These are phyloP conservation scores for Natrix natrix DNA, from an alignment of 2,797 vertebrate species.

Conservation along the genomic window DNA sequence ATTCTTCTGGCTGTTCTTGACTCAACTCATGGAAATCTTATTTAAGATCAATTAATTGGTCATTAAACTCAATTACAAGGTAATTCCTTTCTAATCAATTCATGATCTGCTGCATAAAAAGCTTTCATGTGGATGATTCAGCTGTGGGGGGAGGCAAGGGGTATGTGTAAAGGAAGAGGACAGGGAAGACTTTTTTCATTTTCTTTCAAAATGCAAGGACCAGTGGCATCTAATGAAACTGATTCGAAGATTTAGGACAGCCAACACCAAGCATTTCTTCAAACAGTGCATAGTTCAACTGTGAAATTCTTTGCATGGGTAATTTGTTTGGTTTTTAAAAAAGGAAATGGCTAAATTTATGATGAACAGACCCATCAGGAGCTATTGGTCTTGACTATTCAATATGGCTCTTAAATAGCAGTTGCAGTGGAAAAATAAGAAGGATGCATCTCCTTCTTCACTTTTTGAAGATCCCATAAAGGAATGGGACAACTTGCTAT, in stretches of 20 bases:
- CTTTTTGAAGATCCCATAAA: too few relatives aligned
- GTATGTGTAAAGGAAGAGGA: neutral
- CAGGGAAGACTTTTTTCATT: neutral
- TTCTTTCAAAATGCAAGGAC: neutral
- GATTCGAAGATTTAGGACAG: neutral
- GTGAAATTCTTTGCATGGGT: neutral
- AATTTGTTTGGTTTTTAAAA: neutral
- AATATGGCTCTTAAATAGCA: neutral
- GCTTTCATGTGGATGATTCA: neutral
- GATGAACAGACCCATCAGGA: neutral
- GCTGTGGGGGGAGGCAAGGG: neutral
- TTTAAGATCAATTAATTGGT: neutral
- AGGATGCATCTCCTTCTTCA: neutral
- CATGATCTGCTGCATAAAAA: neutral
- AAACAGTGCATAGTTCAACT: neutral
- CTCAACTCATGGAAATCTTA: neutral
- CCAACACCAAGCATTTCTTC: neutral
- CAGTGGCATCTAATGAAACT: neutral
- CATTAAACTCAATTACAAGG: neutral
- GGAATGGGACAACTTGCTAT: too few relatives aligned
- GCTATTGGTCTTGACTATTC: neutral
- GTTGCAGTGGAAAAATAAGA: neutral
- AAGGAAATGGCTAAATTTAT: neutral
- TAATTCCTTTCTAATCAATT: neutral
- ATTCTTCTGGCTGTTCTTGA: neutral